A percentile compares a stretch with the other conserved stretches of the same genome.
Evolutionary conservation across 2,888 invertebrate species (phyloP).

Genomic region (Agrotis clavis): DNA sequence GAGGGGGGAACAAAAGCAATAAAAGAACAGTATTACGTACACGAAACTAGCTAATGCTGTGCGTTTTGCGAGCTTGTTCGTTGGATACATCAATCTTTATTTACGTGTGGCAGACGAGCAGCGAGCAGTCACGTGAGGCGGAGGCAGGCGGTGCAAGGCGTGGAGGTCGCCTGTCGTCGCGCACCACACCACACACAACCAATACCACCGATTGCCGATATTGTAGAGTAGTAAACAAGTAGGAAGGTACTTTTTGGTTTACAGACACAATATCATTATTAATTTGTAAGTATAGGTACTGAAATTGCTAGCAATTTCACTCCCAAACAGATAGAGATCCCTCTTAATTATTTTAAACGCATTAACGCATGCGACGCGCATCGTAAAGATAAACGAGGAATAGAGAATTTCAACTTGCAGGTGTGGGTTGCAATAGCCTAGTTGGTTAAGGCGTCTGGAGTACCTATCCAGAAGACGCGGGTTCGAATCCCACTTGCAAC

Average conservation of each 20-base stretch:
- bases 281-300: background rate
- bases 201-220: slow-evolving; percentile 27
- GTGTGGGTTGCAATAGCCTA: no score
- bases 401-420: no score
- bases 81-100: slow-evolving; percentile 48
- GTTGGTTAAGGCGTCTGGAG: no score
- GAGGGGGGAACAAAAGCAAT: slow-evolving; percentile 21
- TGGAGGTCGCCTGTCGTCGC: slow-evolving; percentile 50
- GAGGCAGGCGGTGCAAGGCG: slow-evolving; percentile 74
- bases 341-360: no score
- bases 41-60: slow-evolving; percentile 22
- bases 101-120: slow-evolving; percentile 33
- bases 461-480: no score
- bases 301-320: slow-evolving; percentile 2
- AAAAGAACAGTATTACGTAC: slow-evolving; percentile 22
- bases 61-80: slow-evolving; percentile 38
- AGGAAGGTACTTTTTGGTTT: background rate
- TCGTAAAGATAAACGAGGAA: no score
- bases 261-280: slow-evolving; percentile 2
- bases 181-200: slow-evolving; percentile 13
- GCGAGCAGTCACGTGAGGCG: slow-evolving; percentile 43
- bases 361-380: no score
- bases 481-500: no score
- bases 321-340: no score
- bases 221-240: slow-evolving; percentile 7